phyloP scores from a whole-genome alignment of 2,797 vertebrate genomes.

The Sebastes nivosus region DNA sequence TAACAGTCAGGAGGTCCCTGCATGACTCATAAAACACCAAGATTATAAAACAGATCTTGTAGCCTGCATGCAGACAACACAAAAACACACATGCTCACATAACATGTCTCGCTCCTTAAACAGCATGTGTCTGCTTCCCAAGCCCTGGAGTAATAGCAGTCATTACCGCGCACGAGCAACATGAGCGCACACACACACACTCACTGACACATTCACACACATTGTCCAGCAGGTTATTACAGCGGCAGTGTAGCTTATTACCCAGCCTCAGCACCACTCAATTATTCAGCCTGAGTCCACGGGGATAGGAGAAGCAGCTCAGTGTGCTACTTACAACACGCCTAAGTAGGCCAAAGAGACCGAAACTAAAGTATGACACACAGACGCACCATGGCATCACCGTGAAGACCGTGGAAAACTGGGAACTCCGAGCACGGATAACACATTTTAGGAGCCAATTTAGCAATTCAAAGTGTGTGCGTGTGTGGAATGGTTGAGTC shows the following conservation, averaged over 20 bases:
- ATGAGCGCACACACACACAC: slow-evolving; percentile 19
- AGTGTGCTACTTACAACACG: slow-evolving; percentile 83
- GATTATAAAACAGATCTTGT: neutral
- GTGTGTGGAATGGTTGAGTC: slow-evolving; percentile 12
- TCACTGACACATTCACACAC: slow-evolving; percentile 6
- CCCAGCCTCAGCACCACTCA: slow-evolving; percentile 76
- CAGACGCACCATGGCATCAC: slow-evolving; percentile 28
- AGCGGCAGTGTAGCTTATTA: slow-evolving; percentile 74
- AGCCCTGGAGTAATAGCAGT: slow-evolving; percentile 73
- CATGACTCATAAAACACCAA: neutral
- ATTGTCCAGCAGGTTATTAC: slow-evolving; percentile 80
- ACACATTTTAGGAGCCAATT: slow-evolving; percentile 14
- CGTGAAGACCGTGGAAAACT: neutral
- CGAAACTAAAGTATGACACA: slow-evolving; percentile 65
- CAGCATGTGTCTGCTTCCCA: slow-evolving; percentile 49
- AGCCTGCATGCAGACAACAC: neutral
- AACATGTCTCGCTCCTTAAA: slow-evolving; percentile 52
- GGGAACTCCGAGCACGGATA: slow-evolving; percentile 20
- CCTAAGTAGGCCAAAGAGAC: slow-evolving; percentile 86
- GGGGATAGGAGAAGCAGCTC: slow-evolving; percentile 70
- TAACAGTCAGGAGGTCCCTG: neutral
- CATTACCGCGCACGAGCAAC: slow-evolving; percentile 61
- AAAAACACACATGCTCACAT: slow-evolving; percentile 3
- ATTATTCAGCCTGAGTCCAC: slow-evolving; percentile 81
- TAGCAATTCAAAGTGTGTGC: neutral